Evolutionary conservation across 2,113 vertebrate genomes (phyloP).

Genomic region (Laterallus jamaicensis): DNA sequence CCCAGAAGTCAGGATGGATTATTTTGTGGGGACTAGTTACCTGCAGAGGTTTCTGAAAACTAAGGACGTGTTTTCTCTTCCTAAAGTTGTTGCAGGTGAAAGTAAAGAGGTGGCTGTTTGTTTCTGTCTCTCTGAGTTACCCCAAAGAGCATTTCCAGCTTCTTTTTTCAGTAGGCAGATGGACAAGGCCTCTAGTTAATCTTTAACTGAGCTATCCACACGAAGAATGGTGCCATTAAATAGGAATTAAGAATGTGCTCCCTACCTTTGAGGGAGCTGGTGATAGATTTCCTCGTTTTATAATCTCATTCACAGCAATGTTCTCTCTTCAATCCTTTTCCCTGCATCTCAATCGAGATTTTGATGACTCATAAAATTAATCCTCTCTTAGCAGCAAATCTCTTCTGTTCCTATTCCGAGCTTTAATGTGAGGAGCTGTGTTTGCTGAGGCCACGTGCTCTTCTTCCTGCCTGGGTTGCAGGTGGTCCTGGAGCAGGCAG

Average conservation of each 20-base stretch:
- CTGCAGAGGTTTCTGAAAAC: not conserved
- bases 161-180: not conserved
- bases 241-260: conserved; percentile 36
- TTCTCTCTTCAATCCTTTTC: conserved; percentile 40
- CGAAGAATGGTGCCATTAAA: conserved; percentile 31
- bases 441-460: not conserved
- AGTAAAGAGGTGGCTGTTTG: not conserved
- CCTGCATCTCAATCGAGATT: conserved; percentile 48
- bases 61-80: not conserved
- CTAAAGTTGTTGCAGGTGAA: not conserved
- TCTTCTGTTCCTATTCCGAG: not conserved
- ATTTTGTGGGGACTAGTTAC: not conserved
- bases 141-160: not conserved
- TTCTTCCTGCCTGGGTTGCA: not conserved
- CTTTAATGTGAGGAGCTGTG: not conserved
- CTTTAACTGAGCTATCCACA: not conserved
- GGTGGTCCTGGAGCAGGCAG: not conserved
- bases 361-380: conserved; percentile 68
- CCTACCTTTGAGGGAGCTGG: conserved; percentile 1
- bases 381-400: conserved; percentile 38
- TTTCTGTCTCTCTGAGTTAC: not conserved
- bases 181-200: not conserved
- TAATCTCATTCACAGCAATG: conserved; percentile 26
- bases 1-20: not conserved
- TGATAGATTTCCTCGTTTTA: conserved; percentile 27